Base-by-base conservation (phyloP, 2,888 invertebrate species). In the Ypsolopha scabrella region DNA sequence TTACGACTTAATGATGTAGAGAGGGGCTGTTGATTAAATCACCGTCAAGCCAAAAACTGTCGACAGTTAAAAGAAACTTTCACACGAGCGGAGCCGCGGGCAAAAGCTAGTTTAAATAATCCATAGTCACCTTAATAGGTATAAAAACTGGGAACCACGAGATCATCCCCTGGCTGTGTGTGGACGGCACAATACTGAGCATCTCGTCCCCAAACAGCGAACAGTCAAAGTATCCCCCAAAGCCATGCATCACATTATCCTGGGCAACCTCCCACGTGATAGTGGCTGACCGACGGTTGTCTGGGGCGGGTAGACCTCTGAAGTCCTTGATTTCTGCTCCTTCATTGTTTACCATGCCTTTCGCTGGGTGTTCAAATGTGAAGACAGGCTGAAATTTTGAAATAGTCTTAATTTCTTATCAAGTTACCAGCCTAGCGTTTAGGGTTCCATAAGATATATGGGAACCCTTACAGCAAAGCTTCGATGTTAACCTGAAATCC, bases 111-210 rank as follows among this genome's bases (percentile, higher is more conserved):
- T 24, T 24, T 24, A 24, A 24, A 24, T 24, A 24, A 24, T 24
- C 2, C 24, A 24, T 24, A 64, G 77, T 79, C 81, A 94, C 95
- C 80, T 89, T 88, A 46, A 97, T 89, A 7, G 99, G 98, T 70
- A 99, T 97, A 63, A 94, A 94, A 58, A 98, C 94, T 6, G 99
- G 98, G 75, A 99, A 99, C 99, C 99, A 99, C 56, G 97, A 97
- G 66, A 97, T 94, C 96, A 99, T 96, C 60, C 95, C 95, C 0
- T 89, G 88, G 14, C 97, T 96, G 72, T 96, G 95, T 1, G 94
- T 94, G 46, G 90, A 88, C 1, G 99, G 98, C 63, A 94, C 91
- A 65, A 96, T 98, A 74, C 98, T 98, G 48, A 99, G 85, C 62
- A 82, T 90, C 52, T 97, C 90, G 64, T 95, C 91, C 56, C 93